phyloP scores from a whole-genome alignment of 2,113 vertebrate genomes.

The Cephalophus harveyi region DNA sequence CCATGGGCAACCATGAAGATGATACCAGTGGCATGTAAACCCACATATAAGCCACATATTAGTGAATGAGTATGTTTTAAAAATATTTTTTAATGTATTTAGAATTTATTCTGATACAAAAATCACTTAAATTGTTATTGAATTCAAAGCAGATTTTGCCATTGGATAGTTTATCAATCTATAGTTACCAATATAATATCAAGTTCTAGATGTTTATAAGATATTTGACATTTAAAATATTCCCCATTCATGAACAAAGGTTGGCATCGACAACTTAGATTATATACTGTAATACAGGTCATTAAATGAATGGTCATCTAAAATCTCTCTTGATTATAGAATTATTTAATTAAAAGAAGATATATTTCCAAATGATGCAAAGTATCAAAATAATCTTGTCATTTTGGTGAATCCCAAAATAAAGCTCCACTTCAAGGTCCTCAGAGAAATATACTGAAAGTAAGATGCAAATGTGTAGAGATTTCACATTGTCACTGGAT shows the following conservation, averaged over 20 bases:
- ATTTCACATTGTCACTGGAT: background rate
- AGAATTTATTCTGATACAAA: background rate
- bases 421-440: background rate
- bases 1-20: background rate
- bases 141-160: background rate
- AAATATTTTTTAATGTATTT: background rate
- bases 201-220: background rate
- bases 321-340: background rate
- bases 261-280: background rate
- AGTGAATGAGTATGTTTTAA: background rate
- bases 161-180: background rate
- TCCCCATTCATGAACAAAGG: background rate
- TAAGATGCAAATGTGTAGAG: background rate
- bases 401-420: background rate
- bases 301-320: background rate
- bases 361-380: background rate
- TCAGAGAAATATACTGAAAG: background rate
- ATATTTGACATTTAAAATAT: background rate
- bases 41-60: background rate
- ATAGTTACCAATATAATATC: background rate
- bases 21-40: background rate
- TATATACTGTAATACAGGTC: background rate
- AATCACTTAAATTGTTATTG: background rate
- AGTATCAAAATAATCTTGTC: background rate
- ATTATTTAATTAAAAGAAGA: background rate